Evolutionary conservation across 2,113 vertebrate species (phyloP), one percentile per base, ranked within the genome.

Genomic region (Corvus moneduloides): DNA sequence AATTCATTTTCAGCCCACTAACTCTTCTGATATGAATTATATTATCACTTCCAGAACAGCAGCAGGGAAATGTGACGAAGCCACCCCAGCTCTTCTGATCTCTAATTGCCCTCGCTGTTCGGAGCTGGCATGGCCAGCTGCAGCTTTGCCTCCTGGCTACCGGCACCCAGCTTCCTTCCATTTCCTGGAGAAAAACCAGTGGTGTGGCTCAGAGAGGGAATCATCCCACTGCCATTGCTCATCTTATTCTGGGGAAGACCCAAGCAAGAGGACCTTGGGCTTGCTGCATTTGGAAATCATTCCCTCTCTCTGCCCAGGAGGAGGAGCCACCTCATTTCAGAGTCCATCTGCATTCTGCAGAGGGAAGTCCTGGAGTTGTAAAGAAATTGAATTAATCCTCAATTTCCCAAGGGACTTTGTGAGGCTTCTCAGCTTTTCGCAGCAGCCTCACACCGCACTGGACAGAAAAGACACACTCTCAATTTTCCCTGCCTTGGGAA

Each of bases 1-100:
- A 98, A 98, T 98, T 98, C 97, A 97, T 97, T 98, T 97, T 97
- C 97, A 98, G 97, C 97, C 97, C 97, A 97, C 97, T 98, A 97
- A 97, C 95, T 97, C 96, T 97, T 97, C 96, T 97, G 95, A 97
- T 96, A 96, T 96, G 97, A 98, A 98, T 97, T 97, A 97, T 97
- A 97, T 97, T 97, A 97, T 96, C 96, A 95, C 95, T 96, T 97
- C 94, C 93, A 96, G 95, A 97, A 97, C 91, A 95, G 97, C 91
- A 96, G 94, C 87, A 86, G 93, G 93, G 92, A 94, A 96, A 96
- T 90, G 85, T 93, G 91, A 94, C 88, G 80, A 89, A 94, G 63
- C 51, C 82, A 95, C 89, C 95, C 88, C 73, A 82, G 89, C 84
- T 95, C 95, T 87, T 95, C 92, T 95, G 93, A 94, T 95, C 95